Evolutionary conservation across 2,888 invertebrate species (phyloP).

Genomic region (Nesidiocoris tenuis): DNA sequence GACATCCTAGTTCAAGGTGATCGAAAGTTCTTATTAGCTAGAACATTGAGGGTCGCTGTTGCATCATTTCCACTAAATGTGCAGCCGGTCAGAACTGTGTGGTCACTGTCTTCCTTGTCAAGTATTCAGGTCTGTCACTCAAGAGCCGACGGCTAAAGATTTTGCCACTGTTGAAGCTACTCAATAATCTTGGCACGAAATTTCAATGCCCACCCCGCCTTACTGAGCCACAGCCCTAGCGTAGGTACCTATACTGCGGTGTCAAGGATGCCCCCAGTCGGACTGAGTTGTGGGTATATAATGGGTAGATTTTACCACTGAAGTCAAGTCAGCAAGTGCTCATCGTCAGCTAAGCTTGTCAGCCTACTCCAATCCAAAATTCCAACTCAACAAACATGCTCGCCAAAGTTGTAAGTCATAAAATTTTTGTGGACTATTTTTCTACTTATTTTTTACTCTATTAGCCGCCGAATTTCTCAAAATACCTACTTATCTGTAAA

Average conservation of each 20-base stretch:
- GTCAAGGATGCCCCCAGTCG: not conserved
- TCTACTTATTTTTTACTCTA: not conserved
- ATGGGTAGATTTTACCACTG: not conserved
- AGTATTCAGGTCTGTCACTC: slow-evolving; percentile 24
- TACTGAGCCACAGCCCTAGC: not conserved
- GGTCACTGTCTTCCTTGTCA: slow-evolving; percentile 23
- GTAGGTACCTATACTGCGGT: no score
- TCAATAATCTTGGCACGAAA: not conserved
- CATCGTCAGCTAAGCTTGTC: slow-evolving; percentile 10
- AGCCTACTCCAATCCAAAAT: not conserved
- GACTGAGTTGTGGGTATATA: slow-evolving; percentile 11
- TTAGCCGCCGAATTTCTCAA: no score
- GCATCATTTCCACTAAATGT: slow-evolving; percentile 8
- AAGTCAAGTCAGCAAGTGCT: not conserved
- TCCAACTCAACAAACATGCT: slow-evolving; percentile 15
- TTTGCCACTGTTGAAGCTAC: slow-evolving; percentile 14
- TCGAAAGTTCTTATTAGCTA: slow-evolving; percentile 27
- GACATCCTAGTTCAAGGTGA: slow-evolving; percentile 21
- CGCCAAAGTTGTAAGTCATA: slow-evolving; percentile 32
- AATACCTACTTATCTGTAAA: no score
- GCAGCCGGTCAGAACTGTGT: not conserved
- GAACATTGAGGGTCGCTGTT: not conserved
- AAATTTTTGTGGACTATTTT: no score
- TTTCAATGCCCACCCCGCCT: not conserved
- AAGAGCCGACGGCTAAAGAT: not conserved